phyloP scores from a whole-genome alignment of 2,888 invertebrate genomes.

The Volucella bombylans region DNA sequence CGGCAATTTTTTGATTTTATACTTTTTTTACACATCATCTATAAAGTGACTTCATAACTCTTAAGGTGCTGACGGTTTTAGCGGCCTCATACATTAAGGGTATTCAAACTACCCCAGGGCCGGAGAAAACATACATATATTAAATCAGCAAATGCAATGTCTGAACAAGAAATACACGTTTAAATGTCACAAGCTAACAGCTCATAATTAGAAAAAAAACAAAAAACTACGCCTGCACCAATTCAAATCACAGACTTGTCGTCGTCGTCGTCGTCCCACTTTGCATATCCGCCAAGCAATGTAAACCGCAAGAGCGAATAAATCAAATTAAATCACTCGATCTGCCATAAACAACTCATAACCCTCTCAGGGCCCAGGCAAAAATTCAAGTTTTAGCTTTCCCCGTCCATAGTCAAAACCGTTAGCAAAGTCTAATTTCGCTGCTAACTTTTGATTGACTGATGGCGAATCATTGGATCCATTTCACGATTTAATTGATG shows the following conservation, averaged over 20 bases:
- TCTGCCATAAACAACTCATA: slow-evolving; percentile 70
- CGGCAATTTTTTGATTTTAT: too few species aligned
- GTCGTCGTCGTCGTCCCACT: slow-evolving; percentile 36
- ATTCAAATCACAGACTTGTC: slow-evolving; percentile 47
- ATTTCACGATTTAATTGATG: slow-evolving; percentile 51
- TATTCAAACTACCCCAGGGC: too few species aligned
- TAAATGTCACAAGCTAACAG: slow-evolving; percentile 12
- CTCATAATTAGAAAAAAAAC: slow-evolving; percentile 21
- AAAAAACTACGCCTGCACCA: slow-evolving; percentile 34
- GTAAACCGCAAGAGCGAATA: slow-evolving; percentile 36
- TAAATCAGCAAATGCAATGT: too few species aligned
- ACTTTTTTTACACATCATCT: too few species aligned
- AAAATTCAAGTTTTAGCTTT: slow-evolving; percentile 40
- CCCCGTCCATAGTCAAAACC: slow-evolving; percentile 16
- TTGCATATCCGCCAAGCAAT: slow-evolving; percentile 43
- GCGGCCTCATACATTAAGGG: too few species aligned
- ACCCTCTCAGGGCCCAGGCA: slow-evolving; percentile 32
- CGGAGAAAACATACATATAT: too few species aligned
- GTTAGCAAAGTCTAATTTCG: slow-evolving; percentile 35
- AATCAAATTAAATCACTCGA: slow-evolving; percentile 59
- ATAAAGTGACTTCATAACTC: too few species aligned
- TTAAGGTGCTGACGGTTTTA: too few species aligned
- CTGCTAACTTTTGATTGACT: slow-evolving; percentile 61
- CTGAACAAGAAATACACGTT: too few species aligned
- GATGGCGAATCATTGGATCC: slow-evolving; percentile 65